These are phyloP conservation scores for Dromas ardeola DNA, from an alignment of 2,113 vertebrate species.

Conservation along the genomic window DNA sequence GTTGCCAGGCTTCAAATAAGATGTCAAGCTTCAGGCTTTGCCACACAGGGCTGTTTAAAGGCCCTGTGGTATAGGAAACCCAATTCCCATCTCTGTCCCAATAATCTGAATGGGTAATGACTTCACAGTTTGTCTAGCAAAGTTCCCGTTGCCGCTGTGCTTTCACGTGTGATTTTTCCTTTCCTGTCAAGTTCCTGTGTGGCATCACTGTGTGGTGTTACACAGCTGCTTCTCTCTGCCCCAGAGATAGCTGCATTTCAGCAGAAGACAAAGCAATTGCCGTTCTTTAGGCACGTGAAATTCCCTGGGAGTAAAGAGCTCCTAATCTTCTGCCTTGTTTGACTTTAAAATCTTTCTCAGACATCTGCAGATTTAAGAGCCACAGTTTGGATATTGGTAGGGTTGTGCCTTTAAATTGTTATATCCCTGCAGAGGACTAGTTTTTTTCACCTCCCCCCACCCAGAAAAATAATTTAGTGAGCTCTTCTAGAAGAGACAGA, in stretches of 20 bases:
- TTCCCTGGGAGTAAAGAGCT: background rate
- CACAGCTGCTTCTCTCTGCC: conserved; percentile 24
- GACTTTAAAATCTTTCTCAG: conserved; percentile 39
- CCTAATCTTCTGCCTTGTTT: conserved; percentile 38
- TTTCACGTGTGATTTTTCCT: background rate
- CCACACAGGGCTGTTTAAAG: background rate
- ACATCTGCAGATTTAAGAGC: conserved; percentile 18
- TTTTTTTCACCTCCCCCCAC: background rate
- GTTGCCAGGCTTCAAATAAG: conserved; percentile 37
- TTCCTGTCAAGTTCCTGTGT: conserved; percentile 35
- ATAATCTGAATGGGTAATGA: conserved; percentile 19
- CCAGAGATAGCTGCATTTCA: conserved; percentile 14
- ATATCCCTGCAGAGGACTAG: background rate
- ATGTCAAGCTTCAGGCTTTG: background rate
- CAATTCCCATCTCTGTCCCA: background rate
- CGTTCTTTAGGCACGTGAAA: conserved; percentile 6
- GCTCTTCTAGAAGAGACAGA: background rate
- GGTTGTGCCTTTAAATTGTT: background rate
- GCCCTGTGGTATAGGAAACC: background rate
- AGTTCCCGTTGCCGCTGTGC: background rate
- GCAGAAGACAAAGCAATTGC: conserved; percentile 29
- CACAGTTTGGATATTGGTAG: background rate
- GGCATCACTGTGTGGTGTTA: background rate
- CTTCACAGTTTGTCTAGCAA: background rate
- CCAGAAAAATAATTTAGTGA: background rate